These are phyloP conservation scores for Copsychus sechellarum DNA, from an alignment of 2,113 vertebrate species.

Conservation along the genomic window DNA sequence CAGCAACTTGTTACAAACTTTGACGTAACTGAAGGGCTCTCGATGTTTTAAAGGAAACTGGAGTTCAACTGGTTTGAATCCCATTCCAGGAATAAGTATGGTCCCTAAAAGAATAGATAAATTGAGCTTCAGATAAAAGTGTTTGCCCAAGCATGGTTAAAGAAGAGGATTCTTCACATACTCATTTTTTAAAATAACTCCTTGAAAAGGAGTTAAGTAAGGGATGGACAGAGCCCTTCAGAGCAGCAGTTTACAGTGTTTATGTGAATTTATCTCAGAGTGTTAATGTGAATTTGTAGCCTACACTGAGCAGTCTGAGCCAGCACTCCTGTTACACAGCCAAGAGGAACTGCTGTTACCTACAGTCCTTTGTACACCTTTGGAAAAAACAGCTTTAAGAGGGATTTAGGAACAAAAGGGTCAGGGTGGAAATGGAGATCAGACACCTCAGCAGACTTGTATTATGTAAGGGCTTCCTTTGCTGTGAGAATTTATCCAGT, in stretches of 20 bases:
- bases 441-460: neutral
- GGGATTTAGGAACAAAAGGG: neutral
- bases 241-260: neutral
- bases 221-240: neutral
- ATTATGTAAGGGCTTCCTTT: neutral
- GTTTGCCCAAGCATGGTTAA: neutral
- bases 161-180: neutral
- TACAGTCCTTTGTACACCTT: neutral
- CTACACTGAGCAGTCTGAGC: neutral
- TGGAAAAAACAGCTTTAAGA: neutral
- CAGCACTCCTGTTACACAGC: neutral
- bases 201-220: neutral
- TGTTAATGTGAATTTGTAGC: neutral
- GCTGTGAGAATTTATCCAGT: neutral
- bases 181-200: neutral
- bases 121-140: neutral
- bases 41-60: neutral
- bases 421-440: neutral
- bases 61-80: neutral
- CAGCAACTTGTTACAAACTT: neutral
- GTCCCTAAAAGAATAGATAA: neutral
- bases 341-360: neutral
- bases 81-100: neutral
- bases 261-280: neutral
- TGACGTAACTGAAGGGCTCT: neutral